Conservation (phyloP, 2,113 vertebrate species). For the Sorex fumeus region DNA sequence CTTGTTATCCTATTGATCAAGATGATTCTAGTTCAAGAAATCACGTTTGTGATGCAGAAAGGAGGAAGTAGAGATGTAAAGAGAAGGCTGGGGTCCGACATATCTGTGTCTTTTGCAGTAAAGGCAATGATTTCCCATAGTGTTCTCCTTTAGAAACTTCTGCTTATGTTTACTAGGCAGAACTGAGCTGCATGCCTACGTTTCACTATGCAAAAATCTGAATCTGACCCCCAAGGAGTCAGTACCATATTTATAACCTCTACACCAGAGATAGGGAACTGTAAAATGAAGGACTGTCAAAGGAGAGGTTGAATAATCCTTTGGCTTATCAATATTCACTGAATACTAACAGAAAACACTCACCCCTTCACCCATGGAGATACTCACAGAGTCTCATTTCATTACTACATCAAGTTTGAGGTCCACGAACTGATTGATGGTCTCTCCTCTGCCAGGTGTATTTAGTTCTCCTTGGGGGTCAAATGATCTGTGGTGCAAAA, state of each 20-base stretch:
- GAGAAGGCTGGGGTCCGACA: neutral
- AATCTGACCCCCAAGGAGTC: no score
- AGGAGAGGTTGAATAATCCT: neutral
- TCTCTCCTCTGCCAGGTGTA: neutral
- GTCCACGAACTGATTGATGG: neutral
- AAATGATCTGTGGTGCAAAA: neutral
- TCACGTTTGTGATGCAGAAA: neutral
- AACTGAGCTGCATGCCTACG: neutral
- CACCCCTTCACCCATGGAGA: neutral
- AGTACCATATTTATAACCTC: neutral
- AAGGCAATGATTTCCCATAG: neutral
- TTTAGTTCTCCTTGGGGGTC: neutral
- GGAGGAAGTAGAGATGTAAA: neutral
- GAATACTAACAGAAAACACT: neutral
- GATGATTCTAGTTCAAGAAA: neutral
- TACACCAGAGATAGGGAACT: neutral
- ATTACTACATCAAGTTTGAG: neutral
- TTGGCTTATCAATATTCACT: neutral
- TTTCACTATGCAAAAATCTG: neutral
- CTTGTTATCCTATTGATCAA: neutral
- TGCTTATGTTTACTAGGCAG: neutral
- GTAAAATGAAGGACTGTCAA: neutral
- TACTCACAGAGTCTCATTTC: neutral
- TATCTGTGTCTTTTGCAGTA: constrained; percentile 25
- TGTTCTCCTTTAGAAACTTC: neutral